Conservation (phyloP, 2,888 invertebrate genomes). For the Cylindroiulus punctatus region DNA sequence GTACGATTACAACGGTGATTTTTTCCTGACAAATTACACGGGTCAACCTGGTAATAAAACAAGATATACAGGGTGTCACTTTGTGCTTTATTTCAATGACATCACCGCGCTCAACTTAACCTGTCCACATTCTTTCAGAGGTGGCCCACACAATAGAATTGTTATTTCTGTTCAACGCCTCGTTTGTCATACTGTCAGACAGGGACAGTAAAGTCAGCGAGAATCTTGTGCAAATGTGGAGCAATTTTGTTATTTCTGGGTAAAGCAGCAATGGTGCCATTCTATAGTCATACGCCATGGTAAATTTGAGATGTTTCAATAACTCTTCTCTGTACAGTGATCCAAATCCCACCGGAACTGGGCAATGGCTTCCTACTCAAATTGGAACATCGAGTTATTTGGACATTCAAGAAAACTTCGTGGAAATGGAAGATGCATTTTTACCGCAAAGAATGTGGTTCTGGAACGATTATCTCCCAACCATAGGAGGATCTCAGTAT, state of each 20-base stretch:
- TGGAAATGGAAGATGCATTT: conserved; percentile 13
- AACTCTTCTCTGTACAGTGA: background rate
- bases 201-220: conserved; percentile 45
- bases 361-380: conserved; percentile 34
- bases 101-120: background rate
- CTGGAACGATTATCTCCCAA: conserved; percentile 52
- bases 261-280: background rate
- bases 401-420: conserved; percentile 24
- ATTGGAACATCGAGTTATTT: conserved; percentile 3
- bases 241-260: conserved; percentile 47
- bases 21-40: background rate
- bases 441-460: conserved; percentile 49
- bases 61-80: background rate
- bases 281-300: background rate
- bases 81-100: background rate
- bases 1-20: conserved; percentile 24
- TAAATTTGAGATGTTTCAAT: background rate
- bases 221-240: conserved; percentile 48
- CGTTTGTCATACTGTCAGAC: conserved; percentile 16
- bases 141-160: conserved; percentile 46
- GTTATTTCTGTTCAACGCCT: conserved; percentile 33
- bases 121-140: background rate
- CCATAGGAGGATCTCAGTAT: conserved; percentile 51
- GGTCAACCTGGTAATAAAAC: conserved; percentile 24
- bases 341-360: conserved; percentile 43